Percentiles rank a stretch among this genome's conserved stretches.
Conservation (phyloP, 2,113 vertebrate species). For the Pogonocichla stellata region DNA sequence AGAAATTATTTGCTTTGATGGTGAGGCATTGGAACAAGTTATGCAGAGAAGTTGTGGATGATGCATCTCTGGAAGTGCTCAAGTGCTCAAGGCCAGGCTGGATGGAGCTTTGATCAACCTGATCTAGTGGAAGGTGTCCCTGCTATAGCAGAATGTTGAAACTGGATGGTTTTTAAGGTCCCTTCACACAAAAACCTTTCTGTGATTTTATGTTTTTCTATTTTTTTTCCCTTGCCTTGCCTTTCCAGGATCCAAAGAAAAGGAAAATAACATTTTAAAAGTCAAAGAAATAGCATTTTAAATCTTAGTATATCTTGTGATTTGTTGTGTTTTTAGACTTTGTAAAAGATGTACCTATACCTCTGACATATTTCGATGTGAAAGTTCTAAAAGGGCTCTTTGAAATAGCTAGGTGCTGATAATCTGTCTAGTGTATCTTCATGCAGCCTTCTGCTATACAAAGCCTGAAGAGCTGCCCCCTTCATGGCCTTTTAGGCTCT, state of each 20-base stretch:
- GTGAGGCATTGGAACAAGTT: background rate
- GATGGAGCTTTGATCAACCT: background rate
- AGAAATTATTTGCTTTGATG: background rate
- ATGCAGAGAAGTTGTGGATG: accelerated
- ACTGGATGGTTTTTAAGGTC: background rate
- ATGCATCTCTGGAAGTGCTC: background rate
- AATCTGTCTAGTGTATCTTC: background rate
- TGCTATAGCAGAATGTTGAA: background rate
- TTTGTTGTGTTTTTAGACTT: background rate
- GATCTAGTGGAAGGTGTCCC: background rate
- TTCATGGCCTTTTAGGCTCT: background rate
- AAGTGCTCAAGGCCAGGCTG: background rate
- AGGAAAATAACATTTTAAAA: background rate
- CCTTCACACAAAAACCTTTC: background rate
- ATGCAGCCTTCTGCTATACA: background rate
- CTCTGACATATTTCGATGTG: background rate
- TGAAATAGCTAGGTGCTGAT: background rate
- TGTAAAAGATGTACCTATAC: background rate
- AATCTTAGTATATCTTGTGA: background rate
- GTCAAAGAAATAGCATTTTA: background rate
- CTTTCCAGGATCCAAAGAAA: background rate
- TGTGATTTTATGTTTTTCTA: background rate
- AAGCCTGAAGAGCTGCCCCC: background rate
- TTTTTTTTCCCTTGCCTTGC: background rate
- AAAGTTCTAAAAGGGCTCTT: background rate